Evolutionary conservation across 1,140 invertebrate species (phyloP), one percentile per base, ranked within the genome.

Genomic region (Drosophila sproati): DNA sequence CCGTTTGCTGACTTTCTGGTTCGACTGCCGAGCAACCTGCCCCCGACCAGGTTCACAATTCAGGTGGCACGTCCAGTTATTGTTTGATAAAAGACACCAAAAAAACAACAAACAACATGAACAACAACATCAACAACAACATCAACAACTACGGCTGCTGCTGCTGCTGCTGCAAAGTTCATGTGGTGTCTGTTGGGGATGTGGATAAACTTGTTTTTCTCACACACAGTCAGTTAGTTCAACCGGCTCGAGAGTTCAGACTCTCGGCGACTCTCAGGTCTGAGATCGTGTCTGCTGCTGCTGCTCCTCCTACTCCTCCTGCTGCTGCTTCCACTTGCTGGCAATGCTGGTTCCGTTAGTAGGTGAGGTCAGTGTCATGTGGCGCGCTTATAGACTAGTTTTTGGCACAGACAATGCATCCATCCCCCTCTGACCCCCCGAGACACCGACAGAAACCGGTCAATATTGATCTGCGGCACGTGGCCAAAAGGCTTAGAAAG

Each of bases 331-430:
- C 67, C 64, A 55, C 39, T 56, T 37, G 54, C 37, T 67, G 67
- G 64, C 47, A 48, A 48, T 57, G 73, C 69, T 72, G 77, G 73
- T 88, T 88, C 83, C 83, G 83, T 89, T 89, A 89, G 85, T 89
- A 89, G 85, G 85, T 89, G 85, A 89, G 85, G 85, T 89, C 85
- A 89, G 85, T 89, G 85, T 89, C 85, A 89, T 87, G 83, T 86
- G 78, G 82, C 71, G 80, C 63, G 78, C 83, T 74, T 75, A 63
- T 89, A 78, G 86, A 89, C 85, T 89, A 89, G 85, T 89, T 76
- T 82, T 88, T 78, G 77, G 80, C 83, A 79, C 73, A 81, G 55
- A 61, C 43, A 12, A 47, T 35, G 12, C 59, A 60, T 37, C 41
- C 47, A 63, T 8, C 3, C 32, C 45, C 41, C 20, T 51, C 12